Percentiles rank a stretch among this genome's conserved stretches.
Conservation (phyloP, 2,888 invertebrate species). For the Acanthosepion lycidas region DNA sequence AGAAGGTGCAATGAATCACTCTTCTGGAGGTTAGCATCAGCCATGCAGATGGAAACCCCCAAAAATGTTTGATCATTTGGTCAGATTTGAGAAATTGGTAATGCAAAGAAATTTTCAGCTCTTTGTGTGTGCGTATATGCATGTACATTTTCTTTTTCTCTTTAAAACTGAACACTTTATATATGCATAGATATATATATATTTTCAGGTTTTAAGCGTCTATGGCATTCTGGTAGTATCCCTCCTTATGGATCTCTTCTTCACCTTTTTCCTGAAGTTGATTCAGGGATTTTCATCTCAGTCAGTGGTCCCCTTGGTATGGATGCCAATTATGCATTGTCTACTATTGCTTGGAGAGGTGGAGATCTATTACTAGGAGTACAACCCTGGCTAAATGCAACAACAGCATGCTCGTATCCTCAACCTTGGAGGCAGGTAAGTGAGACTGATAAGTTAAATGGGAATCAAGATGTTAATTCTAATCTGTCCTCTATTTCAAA, state of each 20-base stretch:
- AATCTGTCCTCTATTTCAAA: neutral
- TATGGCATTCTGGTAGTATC: constrained; percentile 73
- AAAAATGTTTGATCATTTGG: too few species aligned
- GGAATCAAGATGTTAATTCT: neutral
- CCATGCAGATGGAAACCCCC: too few species aligned
- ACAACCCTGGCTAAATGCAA: constrained; percentile 67
- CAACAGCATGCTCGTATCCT: constrained; percentile 69
- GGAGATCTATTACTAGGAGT: constrained; percentile 67
- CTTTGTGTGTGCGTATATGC: too few species aligned
- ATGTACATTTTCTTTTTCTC: too few species aligned
- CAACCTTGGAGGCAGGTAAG: constrained; percentile 60
- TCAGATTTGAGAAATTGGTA: too few species aligned
- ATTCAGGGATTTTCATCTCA: constrained; percentile 68
- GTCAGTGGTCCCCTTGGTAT: constrained; percentile 67
- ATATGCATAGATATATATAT: neutral
- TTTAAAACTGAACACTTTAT: too few species aligned
- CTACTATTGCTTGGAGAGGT: constrained; percentile 57
- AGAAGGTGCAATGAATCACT: too few species aligned
- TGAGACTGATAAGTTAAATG: neutral
- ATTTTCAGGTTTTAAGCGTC: constrained; percentile 65
- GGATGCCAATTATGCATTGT: constrained; percentile 52
- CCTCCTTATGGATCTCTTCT: constrained; percentile 69
- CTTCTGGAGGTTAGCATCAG: too few species aligned
- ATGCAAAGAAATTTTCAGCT: too few species aligned
- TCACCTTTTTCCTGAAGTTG: constrained; percentile 69